Base-by-base conservation (phyloP, 2,113 vertebrate genomes). In the Asarcornis scutulata region DNA sequence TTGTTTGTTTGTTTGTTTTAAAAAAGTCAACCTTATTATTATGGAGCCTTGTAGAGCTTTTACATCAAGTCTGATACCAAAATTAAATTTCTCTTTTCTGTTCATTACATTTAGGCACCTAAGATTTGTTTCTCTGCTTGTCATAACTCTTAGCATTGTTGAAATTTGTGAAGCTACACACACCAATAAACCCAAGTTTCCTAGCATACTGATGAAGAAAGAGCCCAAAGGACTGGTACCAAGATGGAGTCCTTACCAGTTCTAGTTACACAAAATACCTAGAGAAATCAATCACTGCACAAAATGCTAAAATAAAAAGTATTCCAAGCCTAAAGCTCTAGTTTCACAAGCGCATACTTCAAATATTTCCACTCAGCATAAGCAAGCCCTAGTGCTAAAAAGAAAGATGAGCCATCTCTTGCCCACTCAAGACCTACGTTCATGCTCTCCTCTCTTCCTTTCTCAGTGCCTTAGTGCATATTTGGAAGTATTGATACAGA, bases 261-360 rank as follows among this genome's bases (percentile, higher is more conserved):
- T 81, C 48, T 60, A 75, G 23, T 85, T 66, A 75, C 59, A 88
- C 44, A 79, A 60, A 94, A 85, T 69, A 79, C 38, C 42, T 64
- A 59, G 48, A 88, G 67, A 87, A 87, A 86, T 62, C 71, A 50
- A 59, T 31, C 46, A 56, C 4, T 5, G 62, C 40, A 82, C 38
- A 60, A 82, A 91, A 71, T n/a, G 52, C 38, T 68, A 29, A 58
- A 85, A 62, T 22, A 46, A 77, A 38, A 81, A 74, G 44, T 5
- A 42, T 85, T 86, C n/a, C 34, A 53, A 80, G 66, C 6, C 63
- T 42, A 64, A 78, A 87, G 67, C 75, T 95, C 59, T 56, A 17
- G 36, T 91, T 95, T 88, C 67, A 84, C 56, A 59, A 83, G 34
- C 48, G 58, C 25, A 31, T 36, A n/a, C 26, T 79, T 93, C 15